Evolutionary conservation across 2,797 vertebrate species (phyloP), one percentile per base, ranked within the genome.

Genomic region (Pelodytes ibericus): DNA sequence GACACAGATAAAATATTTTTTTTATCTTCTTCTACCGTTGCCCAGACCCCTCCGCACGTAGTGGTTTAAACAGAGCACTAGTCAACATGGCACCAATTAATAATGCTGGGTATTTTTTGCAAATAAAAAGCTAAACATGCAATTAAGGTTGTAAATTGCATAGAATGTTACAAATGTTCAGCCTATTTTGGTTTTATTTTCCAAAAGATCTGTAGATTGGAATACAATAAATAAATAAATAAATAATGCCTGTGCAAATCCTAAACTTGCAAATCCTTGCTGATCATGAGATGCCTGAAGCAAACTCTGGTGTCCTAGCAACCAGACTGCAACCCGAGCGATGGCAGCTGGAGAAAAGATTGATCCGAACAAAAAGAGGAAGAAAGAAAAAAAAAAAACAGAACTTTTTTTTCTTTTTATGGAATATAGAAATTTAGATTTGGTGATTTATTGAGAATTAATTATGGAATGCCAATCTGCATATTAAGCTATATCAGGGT

Each of bases 251-350:
- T 5, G 33, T 36, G 33, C 33, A 5, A 36, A 85, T 85, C 83
- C 87, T 36, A 84, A 87, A 83, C 76, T 83, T 87, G 84, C 87
- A 84, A 83, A 82, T 83, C 81, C 83, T 83, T 82, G 85, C 83
- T 86, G 86, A 85, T 88, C 86, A 87, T 76, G 81, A 84, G 82
- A 80, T 83, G 85, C 86, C 86, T 84, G 5, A 80, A 86, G 87
- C 84, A 88, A 84, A 85, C 74, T 80, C 75, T 39, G 71, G 87
- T 87, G 84, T 84, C 87, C 83, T 86, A 77, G 87, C 87, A 88
- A 88, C 86, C 61, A 0, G 56, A 76, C 83, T 65, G 63, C 79
- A 39, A 83, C 80, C n/a, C n/a, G 15, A 2, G 77, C 81, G 74
- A 30, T 70, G 83, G 83, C 82, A 87, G 84, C 84, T 87, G 86